Conservation (phyloP, 2,113 vertebrate genomes). For the Ameiurus melas region DNA sequence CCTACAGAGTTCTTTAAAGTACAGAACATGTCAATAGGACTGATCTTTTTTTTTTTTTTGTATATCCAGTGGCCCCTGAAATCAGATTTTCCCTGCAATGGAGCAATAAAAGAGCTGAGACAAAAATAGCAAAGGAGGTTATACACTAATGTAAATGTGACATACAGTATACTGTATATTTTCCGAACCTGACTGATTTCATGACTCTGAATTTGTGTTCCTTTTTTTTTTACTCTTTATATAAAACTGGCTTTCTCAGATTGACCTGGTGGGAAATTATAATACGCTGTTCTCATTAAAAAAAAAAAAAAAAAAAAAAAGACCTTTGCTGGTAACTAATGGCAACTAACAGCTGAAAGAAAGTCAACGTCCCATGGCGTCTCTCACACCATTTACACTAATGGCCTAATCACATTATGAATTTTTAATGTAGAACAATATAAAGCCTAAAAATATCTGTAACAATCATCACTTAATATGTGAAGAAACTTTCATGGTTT, state of each 20-base stretch:
- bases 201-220: background rate
- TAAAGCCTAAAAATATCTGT: constrained; percentile 7
- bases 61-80: constrained; percentile 8
- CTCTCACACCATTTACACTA: constrained; percentile 31
- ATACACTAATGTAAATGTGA: background rate
- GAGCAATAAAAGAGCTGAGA: background rate
- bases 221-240: background rate
- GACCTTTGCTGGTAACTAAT: constrained; percentile 25
- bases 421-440: constrained; percentile 9
- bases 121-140: background rate
- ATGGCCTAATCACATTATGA: constrained; percentile 26
- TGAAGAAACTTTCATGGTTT: background rate
- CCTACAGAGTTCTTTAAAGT: background rate
- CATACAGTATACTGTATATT: background rate
- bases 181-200: background rate
- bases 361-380: constrained; percentile 20
- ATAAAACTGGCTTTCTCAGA: background rate
- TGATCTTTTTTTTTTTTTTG: background rate
- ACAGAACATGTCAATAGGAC: background rate
- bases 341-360: constrained; percentile 20
- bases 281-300: background rate
- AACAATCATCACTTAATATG: background rate
- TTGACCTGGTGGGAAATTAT: constrained; percentile 21
- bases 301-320: background rate
- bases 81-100: background rate